Evolutionary conservation across 2,113 vertebrate genomes (phyloP).

Genomic region (Anas platyrhynchos): DNA sequence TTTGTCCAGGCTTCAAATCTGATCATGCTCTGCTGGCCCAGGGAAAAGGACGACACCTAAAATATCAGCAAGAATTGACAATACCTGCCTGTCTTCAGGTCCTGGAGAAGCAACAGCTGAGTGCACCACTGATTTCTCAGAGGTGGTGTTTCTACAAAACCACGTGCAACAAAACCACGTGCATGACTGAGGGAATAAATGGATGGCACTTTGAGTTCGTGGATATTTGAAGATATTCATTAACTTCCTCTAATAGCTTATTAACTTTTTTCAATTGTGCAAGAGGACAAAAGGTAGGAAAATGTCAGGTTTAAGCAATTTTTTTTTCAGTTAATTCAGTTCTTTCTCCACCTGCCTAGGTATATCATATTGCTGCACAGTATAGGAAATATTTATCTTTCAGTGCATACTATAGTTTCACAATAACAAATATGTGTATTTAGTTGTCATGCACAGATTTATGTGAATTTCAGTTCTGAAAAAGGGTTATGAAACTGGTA

Average conservation of each 20-base stretch:
- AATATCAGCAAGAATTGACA: background rate
- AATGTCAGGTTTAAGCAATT: constrained; percentile 72
- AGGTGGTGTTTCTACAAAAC: background rate
- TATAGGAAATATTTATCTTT: constrained; percentile 41
- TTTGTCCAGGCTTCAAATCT: background rate
- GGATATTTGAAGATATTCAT: constrained; percentile 72
- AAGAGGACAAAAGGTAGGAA: constrained; percentile 62
- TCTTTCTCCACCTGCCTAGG: constrained; percentile 76
- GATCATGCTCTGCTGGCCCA: background rate
- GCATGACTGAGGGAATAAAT: constrained; percentile 39
- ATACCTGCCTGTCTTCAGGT: background rate
- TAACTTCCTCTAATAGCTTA: constrained; percentile 73
- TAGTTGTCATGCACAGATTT: constrained; percentile 42
- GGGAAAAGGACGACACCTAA: background rate
- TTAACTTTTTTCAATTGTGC: constrained; percentile 58
- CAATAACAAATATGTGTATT: constrained; percentile 4
- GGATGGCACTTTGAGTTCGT: constrained; percentile 29
- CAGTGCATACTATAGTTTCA: constrained; percentile 29
- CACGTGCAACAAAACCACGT: constrained; percentile 38
- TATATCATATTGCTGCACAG: constrained; percentile 50
- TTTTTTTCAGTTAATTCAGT: background rate
- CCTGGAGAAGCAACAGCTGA: background rate
- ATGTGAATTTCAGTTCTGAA: constrained; percentile 55
- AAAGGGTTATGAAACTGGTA: background rate
- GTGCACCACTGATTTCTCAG: background rate